Evolutionary conservation across 2,113 vertebrate species (phyloP), one percentile per base, ranked within the genome.

Genomic region (Perccottus glenii): DNA sequence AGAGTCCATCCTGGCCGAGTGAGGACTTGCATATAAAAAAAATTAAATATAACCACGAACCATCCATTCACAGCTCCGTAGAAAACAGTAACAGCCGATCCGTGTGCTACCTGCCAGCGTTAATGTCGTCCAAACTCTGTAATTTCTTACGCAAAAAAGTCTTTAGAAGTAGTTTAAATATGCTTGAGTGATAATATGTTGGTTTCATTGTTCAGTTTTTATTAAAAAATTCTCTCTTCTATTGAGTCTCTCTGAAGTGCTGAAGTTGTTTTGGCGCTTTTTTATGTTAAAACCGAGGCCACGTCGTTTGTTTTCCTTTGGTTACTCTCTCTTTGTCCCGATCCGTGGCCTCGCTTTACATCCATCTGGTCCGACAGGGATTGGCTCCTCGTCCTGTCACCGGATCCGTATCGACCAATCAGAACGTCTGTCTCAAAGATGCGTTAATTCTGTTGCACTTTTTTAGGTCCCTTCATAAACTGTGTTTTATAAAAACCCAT

Each of bases 21-120:
- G 60, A 72, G 78, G 70, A 78, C 75, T 88, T 89, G 88, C 88
- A 89, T 88, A 89, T 85, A 85, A 76, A 86, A 59, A 11, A 40
- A 35, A 55, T 36, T 27, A 27, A 27, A 27, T 27, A 27, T 27
- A 27, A 27, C 19, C 19, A 27, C 19, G 19, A 14, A 61, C 36
- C 19, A 44, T 81, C 81, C 87, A 71, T 90, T 91, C 91, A 90
- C 90, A 90, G 89, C 81, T 81, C 80, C 74, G 79, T 70, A 88
- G 78, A 85, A 82, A 84, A 82, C 72, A 70, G 67, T 74, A 77
- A 84, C 73, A 82, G 76, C 78, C 67, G 68, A 62, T 76, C 80
- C 67, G 43, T 81, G 71, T 84, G 83, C 81, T 70, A 87, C 85
- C 77, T 81, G 64, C 80, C 33, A 55, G 33, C 52, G 52, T 32